A percentile compares a stretch with the other conserved stretches of the same genome.
These are phyloP conservation scores for Syngnathus floridae DNA, from an alignment of 2,113 vertebrate genomes.

Conservation along the genomic window DNA sequence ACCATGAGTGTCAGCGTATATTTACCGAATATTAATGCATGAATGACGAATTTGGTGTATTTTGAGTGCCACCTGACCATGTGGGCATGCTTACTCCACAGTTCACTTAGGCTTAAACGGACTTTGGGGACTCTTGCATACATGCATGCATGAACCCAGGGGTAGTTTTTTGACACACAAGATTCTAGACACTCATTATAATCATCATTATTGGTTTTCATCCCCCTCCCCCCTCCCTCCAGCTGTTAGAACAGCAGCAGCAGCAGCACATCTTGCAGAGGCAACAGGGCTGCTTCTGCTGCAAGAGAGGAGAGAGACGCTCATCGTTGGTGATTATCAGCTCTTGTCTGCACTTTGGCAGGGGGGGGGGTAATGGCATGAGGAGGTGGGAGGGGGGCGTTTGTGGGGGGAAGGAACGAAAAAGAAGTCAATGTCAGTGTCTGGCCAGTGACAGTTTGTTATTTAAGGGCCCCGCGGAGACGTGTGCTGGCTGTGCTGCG, in stretches of 20 bases:
- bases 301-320: constrained; percentile 42
- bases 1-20: background rate
- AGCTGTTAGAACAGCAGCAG: constrained; percentile 41
- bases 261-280: constrained; percentile 60
- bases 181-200: background rate
- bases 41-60: background rate
- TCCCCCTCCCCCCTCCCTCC: background rate
- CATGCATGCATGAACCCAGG: constrained; percentile 10
- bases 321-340: constrained; percentile 65
- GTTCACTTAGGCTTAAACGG: background rate
- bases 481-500: constrained; percentile 55
- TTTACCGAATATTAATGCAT: background rate
- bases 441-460: constrained; percentile 65
- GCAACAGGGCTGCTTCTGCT: constrained; percentile 50
- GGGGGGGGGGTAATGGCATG: constrained; percentile 19
- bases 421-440: constrained; percentile 61
- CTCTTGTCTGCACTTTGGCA: constrained; percentile 48
- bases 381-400: background rate
- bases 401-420: constrained; percentile 26
- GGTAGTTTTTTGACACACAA: background rate
- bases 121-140: background rate
- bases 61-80: background rate
- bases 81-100: constrained; percentile 1
- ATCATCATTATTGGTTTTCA: background rate
- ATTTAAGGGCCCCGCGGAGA: constrained; percentile 62